Percentiles rank a stretch among this genome's conserved stretches.
phyloP scores from a whole-genome alignment of 1,140 invertebrate genomes.

The Drosophila lowei region DNA sequence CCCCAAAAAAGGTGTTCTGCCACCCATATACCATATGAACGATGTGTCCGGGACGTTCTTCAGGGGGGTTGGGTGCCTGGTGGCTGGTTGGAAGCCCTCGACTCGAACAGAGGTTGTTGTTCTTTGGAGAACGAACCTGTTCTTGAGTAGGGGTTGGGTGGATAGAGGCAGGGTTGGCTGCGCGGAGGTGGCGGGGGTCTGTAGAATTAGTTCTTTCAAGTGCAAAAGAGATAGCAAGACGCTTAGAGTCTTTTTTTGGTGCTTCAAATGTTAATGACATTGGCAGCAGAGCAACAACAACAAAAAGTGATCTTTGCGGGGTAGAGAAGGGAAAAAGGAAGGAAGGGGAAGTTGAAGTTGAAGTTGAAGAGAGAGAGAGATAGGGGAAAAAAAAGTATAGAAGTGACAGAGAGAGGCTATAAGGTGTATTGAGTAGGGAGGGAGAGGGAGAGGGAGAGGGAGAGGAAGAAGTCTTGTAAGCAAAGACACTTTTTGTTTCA shows the following conservation, averaged over 20 bases:
- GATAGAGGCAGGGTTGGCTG: background rate
- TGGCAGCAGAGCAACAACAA: constrained; percentile 5
- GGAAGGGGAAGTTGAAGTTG: background rate
- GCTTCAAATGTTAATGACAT: constrained; percentile 51
- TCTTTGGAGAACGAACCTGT: constrained; percentile 6
- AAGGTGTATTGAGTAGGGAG: too few relatives aligned
- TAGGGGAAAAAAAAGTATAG: constrained; percentile 3
- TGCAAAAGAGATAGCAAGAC: constrained; percentile 31
- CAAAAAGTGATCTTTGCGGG: background rate
- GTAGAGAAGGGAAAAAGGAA: background rate
- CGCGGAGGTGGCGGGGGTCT: background rate
- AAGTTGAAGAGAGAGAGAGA: background rate
- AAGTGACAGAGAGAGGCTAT: background rate
- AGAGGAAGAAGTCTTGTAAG: constrained; percentile 15
- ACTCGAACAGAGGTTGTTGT: constrained; percentile 6
- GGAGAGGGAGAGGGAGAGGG: too few relatives aligned
- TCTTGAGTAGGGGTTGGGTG: background rate
- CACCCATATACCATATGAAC: background rate
- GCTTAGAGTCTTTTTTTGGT: constrained; percentile 6
- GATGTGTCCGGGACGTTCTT: constrained; percentile 9
- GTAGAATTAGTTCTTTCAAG: background rate
- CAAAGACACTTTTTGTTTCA: constrained; percentile 67
- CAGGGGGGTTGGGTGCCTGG: background rate
- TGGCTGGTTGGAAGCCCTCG: constrained; percentile 2
- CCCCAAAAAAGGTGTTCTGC: too few relatives aligned